Base-by-base conservation (phyloP, 1,140 invertebrate species). In the Aleiodes sp. region DNA sequence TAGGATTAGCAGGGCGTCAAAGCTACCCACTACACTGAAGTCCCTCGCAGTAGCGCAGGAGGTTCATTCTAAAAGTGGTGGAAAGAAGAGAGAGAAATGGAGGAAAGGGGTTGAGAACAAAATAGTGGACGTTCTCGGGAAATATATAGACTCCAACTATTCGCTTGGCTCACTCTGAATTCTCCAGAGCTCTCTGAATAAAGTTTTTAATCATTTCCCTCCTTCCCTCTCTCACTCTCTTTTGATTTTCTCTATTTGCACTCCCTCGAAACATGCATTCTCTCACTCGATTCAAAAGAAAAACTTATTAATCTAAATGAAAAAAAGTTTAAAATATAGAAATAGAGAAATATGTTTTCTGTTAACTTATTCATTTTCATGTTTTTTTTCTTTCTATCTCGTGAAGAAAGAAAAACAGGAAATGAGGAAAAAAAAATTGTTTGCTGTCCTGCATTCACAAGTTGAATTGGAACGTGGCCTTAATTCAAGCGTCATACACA, bases 1-100 rank as follows among this genome's bases (percentile, higher is more conserved):
- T 33, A 52, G 60, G 67, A 69, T 69, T 69, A 69, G 19, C 60
- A 37, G 39, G 41, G 67, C 29, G 59, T 63, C 28, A 69, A 69
- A 69, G 67, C 67, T 43, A 69, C 21, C 67, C 67, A 33, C 28
- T 52, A 52, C 56, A 31, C 56, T 59, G 28, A 31, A 59, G 28
- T 29, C 29, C 8, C 24, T 29, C 29, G 28, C 8, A 59, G n/a
- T n/a, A n/a, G n/a, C n/a, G n/a, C n/a, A n/a, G n/a, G n/a, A n/a
- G n/a, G n/a, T n/a, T n/a, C n/a, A n/a, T n/a, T n/a, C n/a, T n/a
- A n/a, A n/a, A n/a, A n/a, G n/a, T 14, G 24, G 12, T 16, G 26
- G 24, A n/a, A 28, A 14, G n/a, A 12, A 1, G 24, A n/a, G 14
- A 2, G 41, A 16, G n/a, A 35, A 2, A 16, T 46, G 12, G 21